Evolutionary conservation across 2,797 vertebrate species (phyloP).

Genomic region (Sylvilagus floridanus): DNA sequence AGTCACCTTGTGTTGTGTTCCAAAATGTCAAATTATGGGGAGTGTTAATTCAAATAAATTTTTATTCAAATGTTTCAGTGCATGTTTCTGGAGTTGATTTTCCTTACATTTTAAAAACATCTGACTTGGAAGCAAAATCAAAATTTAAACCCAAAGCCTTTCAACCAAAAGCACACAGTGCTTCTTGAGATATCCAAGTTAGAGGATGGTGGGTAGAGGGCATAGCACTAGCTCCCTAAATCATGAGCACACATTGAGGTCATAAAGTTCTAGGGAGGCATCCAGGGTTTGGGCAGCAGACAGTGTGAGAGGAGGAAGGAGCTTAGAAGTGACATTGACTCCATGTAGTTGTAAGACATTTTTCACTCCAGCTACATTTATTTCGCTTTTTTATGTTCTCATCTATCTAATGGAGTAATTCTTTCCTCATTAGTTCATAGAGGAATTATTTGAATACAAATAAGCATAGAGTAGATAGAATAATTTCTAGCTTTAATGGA

Average conservation of each 20-base stretch:
- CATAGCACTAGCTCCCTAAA: neutral
- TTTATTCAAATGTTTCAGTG: conserved; percentile 44
- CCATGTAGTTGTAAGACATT: neutral
- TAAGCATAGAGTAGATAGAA: neutral
- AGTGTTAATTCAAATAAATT: conserved; percentile 58
- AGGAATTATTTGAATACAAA: conserved; percentile 19
- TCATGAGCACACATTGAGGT: neutral
- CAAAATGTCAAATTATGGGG: conserved; percentile 49
- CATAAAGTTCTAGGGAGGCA: neutral
- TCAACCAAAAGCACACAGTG: neutral
- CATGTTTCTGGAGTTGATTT: conserved; percentile 41
- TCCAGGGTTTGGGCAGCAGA: neutral
- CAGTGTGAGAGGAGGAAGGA: neutral
- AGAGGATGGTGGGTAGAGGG: neutral
- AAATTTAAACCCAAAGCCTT: conserved; percentile 53
- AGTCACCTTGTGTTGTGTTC: conserved; percentile 43
- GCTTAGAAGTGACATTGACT: neutral
- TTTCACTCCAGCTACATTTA: neutral
- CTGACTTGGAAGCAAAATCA: conserved; percentile 18
- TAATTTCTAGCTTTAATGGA: conserved; percentile 22
- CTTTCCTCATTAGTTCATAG: neutral
- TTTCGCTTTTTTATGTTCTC: conserved; percentile 21
- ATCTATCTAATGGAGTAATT: neutral
- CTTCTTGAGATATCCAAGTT: neutral
- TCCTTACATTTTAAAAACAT: conserved; percentile 2